These are phyloP conservation scores for Ondatra zibethicus DNA, from an alignment of 2,113 vertebrate genomes.

Conservation along the genomic window DNA sequence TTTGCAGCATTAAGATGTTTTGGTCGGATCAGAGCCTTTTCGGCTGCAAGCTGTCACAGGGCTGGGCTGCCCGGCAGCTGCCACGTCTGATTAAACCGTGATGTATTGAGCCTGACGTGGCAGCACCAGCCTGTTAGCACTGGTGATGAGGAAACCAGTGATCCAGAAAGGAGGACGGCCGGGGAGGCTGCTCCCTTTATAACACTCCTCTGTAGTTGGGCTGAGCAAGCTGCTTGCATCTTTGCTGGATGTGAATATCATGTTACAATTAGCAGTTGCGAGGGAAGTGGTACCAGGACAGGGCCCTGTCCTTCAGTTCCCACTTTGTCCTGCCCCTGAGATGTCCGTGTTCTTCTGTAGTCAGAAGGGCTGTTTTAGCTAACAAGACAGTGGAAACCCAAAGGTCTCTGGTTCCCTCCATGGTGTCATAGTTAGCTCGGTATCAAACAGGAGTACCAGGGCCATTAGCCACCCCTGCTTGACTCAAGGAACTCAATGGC, in stretches of 20 bases:
- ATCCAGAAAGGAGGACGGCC: slow-evolving; percentile 73
- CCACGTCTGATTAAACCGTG: slow-evolving; percentile 74
- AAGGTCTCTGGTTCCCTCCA: not conserved
- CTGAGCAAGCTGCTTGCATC: not conserved
- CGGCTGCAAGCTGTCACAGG: not conserved
- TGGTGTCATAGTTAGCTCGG: not conserved
- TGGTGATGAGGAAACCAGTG: slow-evolving; percentile 63
- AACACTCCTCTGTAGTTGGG: not conserved
- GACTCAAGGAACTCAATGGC: fast-evolving
- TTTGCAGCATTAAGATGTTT: not conserved
- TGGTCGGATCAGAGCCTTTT: not conserved
- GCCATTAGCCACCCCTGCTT: too few species aligned
- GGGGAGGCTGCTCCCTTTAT: not conserved
- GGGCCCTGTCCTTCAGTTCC: not conserved
- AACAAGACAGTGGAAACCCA: not conserved
- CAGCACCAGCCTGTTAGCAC: slow-evolving; percentile 59
- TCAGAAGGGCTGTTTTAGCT: not conserved
- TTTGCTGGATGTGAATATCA: not conserved
- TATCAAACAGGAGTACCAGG: fast-evolving
- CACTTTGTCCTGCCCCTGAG: not conserved
- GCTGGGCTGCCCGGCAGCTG: slow-evolving; percentile 68
- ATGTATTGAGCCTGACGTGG: slow-evolving; percentile 64
- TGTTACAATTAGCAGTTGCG: not conserved
- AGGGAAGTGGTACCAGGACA: not conserved
- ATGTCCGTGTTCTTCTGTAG: fast-evolving